Evolutionary conservation across 2,888 invertebrate genomes (phyloP).

Genomic region (Epinotia bilunana): DNA sequence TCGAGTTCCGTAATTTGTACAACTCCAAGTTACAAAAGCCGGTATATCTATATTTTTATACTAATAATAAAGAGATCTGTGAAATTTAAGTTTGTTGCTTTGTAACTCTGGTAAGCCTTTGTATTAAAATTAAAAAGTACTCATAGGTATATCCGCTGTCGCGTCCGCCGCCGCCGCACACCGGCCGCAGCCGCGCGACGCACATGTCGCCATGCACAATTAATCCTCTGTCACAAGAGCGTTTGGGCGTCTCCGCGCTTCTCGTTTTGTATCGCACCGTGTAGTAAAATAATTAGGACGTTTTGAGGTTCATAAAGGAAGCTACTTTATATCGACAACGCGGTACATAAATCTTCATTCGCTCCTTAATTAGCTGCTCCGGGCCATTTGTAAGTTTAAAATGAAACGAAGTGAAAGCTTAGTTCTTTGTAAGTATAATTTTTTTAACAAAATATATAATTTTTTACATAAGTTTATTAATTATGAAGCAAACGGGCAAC

Average conservation of each 20-base stretch:
- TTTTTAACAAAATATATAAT: not conserved
- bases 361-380: slow-evolving; percentile 76
- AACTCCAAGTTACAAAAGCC: no score
- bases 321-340: slow-evolving; percentile 83
- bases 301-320: slow-evolving; percentile 84
- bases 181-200: slow-evolving; percentile 53
- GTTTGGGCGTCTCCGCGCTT: slow-evolving; percentile 81
- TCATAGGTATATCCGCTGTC: slow-evolving; percentile 32
- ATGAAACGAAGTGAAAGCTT: slow-evolving; percentile 23
- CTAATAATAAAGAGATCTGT: no score
- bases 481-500: not conserved
- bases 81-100: no score
- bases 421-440: slow-evolving; percentile 1
- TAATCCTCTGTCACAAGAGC: slow-evolving; percentile 84
- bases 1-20: not conserved
- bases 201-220: slow-evolving; percentile 83
- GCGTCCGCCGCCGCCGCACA: slow-evolving; percentile 52
- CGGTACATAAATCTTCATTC: slow-evolving; percentile 83
- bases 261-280: slow-evolving; percentile 77
- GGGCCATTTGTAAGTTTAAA: slow-evolving; percentile 52
- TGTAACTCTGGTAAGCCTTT: no score
- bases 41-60: no score
- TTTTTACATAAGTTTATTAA: not conserved
- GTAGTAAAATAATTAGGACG: slow-evolving; percentile 84
- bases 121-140: not conserved